A percentile compares a stretch with the other conserved stretches of the same genome.
These are phyloP conservation scores for Hypselothyrea guttata DNA, from an alignment of 2,888 invertebrate species.

Conservation along the genomic window DNA sequence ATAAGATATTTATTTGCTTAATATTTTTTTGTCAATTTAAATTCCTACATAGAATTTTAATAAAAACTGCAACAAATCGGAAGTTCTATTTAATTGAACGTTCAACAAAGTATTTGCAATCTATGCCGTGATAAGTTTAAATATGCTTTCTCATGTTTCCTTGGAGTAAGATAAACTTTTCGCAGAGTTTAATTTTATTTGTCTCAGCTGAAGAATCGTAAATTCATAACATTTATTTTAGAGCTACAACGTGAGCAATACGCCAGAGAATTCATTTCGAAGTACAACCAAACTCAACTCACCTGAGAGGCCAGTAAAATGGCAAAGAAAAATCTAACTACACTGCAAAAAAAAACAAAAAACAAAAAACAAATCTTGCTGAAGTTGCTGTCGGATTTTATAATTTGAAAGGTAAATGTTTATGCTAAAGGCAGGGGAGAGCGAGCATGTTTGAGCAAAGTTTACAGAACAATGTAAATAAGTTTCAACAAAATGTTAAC, in stretches of 20 bases:
- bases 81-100: too few relatives aligned
- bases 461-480: too few relatives aligned
- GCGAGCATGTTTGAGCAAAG: too few relatives aligned
- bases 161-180: background rate
- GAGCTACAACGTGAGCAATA: slow-evolving; percentile 5
- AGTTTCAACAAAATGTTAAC: too few relatives aligned
- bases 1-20: too few relatives aligned
- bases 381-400: slow-evolving; percentile 2
- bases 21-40: too few relatives aligned
- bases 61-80: too few relatives aligned
- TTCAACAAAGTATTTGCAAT: background rate
- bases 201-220: slow-evolving; percentile 13
- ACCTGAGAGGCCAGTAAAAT: background rate
- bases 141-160: slow-evolving; percentile 21
- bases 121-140: slow-evolving; percentile 9
- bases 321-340: slow-evolving; percentile 1
- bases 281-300: slow-evolving; percentile 2
- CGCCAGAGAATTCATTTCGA: background rate
- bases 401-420: slow-evolving; percentile 5
- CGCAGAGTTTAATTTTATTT: background rate
- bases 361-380: background rate
- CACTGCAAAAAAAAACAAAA: slow-evolving; percentile 1
- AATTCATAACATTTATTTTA: slow-evolving; percentile 25
- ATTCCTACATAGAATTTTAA: too few relatives aligned
- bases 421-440: background rate